phyloP scores from a whole-genome alignment of 30 jellyfish, hydroid and myxozoan species.

The Aurelia coerulea region DNA sequence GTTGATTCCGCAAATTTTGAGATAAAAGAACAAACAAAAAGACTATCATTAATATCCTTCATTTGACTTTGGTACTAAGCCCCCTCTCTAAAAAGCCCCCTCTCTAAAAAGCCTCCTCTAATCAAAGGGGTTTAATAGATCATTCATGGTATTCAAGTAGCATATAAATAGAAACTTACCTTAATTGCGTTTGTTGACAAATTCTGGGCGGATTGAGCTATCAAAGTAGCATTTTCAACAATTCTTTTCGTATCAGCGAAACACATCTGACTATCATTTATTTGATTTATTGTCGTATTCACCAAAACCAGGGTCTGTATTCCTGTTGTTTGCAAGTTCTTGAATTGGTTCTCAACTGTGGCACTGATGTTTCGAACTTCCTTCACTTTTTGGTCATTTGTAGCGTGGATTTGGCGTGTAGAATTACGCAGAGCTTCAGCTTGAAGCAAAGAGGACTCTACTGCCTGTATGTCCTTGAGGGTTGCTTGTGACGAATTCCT shows the following conservation, averaged over 20 bases:
- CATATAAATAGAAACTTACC: slow-evolving; percentile 46
- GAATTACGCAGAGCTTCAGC: slow-evolving; percentile 70
- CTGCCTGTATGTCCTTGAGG: slow-evolving; percentile 56
- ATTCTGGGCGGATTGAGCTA: slow-evolving; percentile 74
- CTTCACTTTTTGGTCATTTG: slow-evolving; percentile 41
- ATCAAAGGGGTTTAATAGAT: too few species aligned
- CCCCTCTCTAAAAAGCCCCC: too few species aligned
- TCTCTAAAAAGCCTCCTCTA: too few species aligned
- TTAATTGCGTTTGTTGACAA: slow-evolving; percentile 61
- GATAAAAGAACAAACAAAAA: too few species aligned
- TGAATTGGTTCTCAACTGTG: slow-evolving; percentile 63
- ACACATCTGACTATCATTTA: slow-evolving; percentile 84
- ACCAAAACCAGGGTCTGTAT: slow-evolving; percentile 59
- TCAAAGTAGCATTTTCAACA: slow-evolving; percentile 78
- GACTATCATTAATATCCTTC: too few species aligned
- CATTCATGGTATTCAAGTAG: too few species aligned
- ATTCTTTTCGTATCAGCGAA: slow-evolving; percentile 74
- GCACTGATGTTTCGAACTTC: slow-evolving; percentile 68
- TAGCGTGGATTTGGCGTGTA: slow-evolving; percentile 37
- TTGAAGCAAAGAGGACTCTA: slow-evolving; percentile 51
- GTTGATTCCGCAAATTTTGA: too few species aligned
- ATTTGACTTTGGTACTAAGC: too few species aligned
- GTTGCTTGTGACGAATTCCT: slow-evolving; percentile 88
- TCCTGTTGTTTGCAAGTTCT: slow-evolving; percentile 59
- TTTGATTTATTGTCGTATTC: slow-evolving; percentile 76